Evolutionary conservation across 1,140 invertebrate genomes (phyloP).

Genomic region (Agraylea sexmaculata): DNA sequence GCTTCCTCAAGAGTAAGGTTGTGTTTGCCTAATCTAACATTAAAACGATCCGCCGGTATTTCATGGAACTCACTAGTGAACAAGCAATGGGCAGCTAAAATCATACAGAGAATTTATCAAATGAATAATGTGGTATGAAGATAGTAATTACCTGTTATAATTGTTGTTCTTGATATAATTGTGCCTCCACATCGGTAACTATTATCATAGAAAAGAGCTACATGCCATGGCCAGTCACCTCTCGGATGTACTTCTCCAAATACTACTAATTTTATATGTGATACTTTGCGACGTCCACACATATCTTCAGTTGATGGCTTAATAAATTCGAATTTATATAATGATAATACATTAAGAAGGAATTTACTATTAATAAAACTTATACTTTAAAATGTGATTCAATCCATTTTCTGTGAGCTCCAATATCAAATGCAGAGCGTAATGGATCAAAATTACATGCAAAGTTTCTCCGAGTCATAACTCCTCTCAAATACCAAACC

Average conservation of each 20-base stretch:
- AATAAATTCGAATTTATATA: background rate
- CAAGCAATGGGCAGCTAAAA: constrained; percentile 16
- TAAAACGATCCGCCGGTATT: constrained; percentile 3
- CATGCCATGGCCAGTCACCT: constrained; percentile 20
- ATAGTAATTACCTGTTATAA: constrained; percentile 16
- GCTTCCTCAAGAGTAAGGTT: constrained; percentile 3
- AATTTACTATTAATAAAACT: background rate
- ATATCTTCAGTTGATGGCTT: constrained; percentile 11
- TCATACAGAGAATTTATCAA: no score
- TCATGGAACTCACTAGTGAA: background rate
- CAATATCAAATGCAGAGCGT: constrained; percentile 3
- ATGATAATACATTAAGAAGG: background rate
- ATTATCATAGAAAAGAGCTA: constrained; percentile 7
- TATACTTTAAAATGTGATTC: constrained; percentile 17
- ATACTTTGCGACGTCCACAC: constrained; percentile 11
- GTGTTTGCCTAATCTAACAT: constrained; percentile 11
- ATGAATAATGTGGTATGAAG: no score
- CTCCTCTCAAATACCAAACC: constrained; percentile 17
- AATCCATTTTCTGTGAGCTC: constrained; percentile 7
- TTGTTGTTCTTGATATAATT: constrained; percentile 8
- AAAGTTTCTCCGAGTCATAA: constrained; percentile 3
- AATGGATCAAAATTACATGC: constrained; percentile 1
- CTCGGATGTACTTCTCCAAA: constrained; percentile 5
- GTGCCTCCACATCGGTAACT: constrained; percentile 15
- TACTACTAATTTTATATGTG: constrained; percentile 10